These are phyloP conservation scores for Cnemophilus loriae DNA, from an alignment of 2,113 vertebrate species.

Conservation along the genomic window DNA sequence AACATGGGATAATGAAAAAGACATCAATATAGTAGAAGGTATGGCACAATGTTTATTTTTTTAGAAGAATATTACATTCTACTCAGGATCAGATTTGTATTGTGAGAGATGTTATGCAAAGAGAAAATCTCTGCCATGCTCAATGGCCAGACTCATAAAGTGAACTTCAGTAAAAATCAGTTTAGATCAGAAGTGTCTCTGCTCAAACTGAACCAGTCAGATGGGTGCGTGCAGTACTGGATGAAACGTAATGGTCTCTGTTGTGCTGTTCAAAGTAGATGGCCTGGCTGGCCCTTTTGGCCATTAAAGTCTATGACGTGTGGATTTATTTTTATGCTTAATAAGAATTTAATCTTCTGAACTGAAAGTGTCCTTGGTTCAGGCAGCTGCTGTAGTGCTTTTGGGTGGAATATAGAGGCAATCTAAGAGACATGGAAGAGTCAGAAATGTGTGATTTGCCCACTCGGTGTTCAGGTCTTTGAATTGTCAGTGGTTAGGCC, in stretches of 20 bases:
- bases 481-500: not conserved
- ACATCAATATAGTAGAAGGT: not conserved
- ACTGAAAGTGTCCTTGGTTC: not conserved
- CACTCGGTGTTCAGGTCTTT: fast-evolving
- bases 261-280: not conserved
- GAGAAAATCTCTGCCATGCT: not conserved
- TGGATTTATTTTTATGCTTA: not conserved
- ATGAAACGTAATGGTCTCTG: not conserved
- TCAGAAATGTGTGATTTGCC: not conserved
- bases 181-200: not conserved
- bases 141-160: not conserved
- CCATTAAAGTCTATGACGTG: not conserved
- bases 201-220: not conserved
- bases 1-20: not conserved
- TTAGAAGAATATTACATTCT: not conserved
- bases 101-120: not conserved
- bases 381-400: not conserved
- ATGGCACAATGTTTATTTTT: not conserved
- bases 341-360: not conserved
- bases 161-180: not conserved
- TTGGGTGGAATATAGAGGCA: not conserved
- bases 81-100: not conserved
- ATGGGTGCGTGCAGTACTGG: not conserved
- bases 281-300: not conserved
- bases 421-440: not conserved